Base-by-base conservation (phyloP, 2,113 vertebrate genomes). In the Ceuthmochares aereus region DNA sequence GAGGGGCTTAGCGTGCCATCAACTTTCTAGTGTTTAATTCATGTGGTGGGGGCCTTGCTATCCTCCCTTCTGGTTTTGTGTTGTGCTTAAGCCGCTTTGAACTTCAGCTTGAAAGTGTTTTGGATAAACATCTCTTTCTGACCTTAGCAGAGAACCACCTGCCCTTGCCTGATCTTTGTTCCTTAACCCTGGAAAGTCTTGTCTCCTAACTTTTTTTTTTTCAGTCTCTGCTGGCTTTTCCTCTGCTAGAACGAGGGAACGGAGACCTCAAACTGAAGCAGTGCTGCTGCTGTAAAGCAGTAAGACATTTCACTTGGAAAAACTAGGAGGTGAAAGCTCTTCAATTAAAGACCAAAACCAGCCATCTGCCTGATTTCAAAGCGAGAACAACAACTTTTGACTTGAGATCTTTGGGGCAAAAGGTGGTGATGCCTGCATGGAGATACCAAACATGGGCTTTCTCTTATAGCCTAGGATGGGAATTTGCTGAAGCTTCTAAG, bases 391-490 rank as follows among this genome's bases (percentile, higher is more conserved):
- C 56, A 72, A 2, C 82, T 80, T 66, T 5, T 43, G 45, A 22
- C 22, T 4, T 7, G 7, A 59, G 74, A 79, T 87, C 49, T 91
- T 9, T 87, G 70, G 26, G 80, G 84, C 81, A 63, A 76, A 89
- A 96, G 83, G 75, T 96, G 75, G 34, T 45, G 1, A 30, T 77
- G 64, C 74, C 70, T 85, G 79, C 37, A 81, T 67, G 72, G 83
- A 64, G 76, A 89, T 96, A 78, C 90, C 85, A 95, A 95, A 96
- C 85, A 92, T 84, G 92, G 93, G 47, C 82, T 74, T 84, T 88
- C 90, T 59, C 79, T 88, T 85, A 58, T 8, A 64, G 95, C 59
- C 76, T 93, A 75, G 52, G 91, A 95, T 82, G 93, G 90, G 93
- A 90, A 81, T 88, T 84, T 89, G 95, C 85, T 94, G 93, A 55